Evolutionary conservation across 2,797 vertebrate species (phyloP).

Genomic region (Fistularia tabacaria): DNA sequence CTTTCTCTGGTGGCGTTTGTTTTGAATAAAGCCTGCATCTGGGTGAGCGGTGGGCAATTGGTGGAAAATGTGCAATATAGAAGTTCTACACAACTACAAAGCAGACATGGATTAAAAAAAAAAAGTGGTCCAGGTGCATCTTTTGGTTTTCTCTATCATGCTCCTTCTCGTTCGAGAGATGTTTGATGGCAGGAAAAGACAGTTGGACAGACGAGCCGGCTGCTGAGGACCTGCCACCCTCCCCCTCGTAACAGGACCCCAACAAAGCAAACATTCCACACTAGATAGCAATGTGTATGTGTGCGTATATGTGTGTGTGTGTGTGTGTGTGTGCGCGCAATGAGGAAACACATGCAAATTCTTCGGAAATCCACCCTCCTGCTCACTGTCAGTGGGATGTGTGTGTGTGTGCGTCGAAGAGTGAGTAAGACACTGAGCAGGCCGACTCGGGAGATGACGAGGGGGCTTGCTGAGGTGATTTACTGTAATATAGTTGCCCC

Average conservation of each 20-base stretch:
- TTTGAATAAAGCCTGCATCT: conserved; percentile 18
- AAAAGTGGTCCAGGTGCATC: not conserved
- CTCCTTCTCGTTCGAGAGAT: conserved; percentile 2
- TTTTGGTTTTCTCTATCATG: not conserved
- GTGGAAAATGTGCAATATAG: not conserved
- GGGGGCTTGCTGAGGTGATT: conserved; percentile 25
- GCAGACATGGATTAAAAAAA: not conserved
- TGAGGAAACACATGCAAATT: conserved; percentile 36
- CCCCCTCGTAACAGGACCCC: conserved; percentile 55
- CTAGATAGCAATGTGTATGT: conserved; percentile 42
- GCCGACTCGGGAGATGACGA: conserved; percentile 1
- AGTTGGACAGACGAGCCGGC: conserved; percentile 14
- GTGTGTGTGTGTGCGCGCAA: conserved; percentile 17
- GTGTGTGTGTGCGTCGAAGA: conserved; percentile 15
- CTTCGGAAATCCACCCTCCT: conserved; percentile 52
- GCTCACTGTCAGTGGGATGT: conserved; percentile 68
- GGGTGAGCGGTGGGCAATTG: not conserved
- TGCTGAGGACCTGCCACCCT: conserved; percentile 22
- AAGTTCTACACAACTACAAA: not conserved
- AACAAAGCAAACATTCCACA: conserved; percentile 60
- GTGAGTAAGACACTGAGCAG: conserved; percentile 12
- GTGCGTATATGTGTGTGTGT: conserved; percentile 9
- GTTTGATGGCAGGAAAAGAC: conserved; percentile 13
- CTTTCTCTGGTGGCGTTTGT: conserved; percentile 13
- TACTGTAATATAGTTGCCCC: conserved; percentile 28